Evolutionary conservation across 2,797 vertebrate genomes (phyloP), one percentile per base, ranked within the genome.

Genomic region (Alfaro cultratus): DNA sequence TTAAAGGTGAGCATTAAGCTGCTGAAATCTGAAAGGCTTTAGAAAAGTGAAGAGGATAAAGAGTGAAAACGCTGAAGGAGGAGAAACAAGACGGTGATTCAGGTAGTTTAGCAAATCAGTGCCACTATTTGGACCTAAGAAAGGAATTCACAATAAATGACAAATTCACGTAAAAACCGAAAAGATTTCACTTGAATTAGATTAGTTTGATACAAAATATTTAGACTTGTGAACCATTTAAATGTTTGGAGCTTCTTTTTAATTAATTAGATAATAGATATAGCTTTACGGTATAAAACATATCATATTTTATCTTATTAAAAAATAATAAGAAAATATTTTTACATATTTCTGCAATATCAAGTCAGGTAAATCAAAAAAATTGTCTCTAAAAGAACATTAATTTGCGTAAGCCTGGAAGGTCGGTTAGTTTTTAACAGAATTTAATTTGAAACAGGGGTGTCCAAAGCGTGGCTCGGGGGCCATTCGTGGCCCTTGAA

Each of bases 31-130:
- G 93, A 96, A 95, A 96, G 92, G 95, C 96, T 96, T 93, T 90
- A 92, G 94, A 95, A 95, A 90, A 81, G 87, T 91, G 89, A 96
- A 95, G 97, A 95, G 96, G 96, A 94, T 93, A 92, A 91, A 88
- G 92, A 92, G 78, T 91, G 87, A 94, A 89, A 93, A 71, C 21
- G 76, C 64, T 53, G 4, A 85, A 79, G 82, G 60, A 47, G 46
- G 71, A 76, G 73, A 39, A 84, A 73, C 83, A 70, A 21, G 75
- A 74, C 26, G 76, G 57, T 29, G 77, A 74, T 12, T 34, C 62
- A 15, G 92, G 80, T 68, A 34, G 82, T 62, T 23, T 34, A 51
- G 18, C 34, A 9, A n/a, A 51, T 49, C 45, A 49, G 60, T 16
- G 45, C 15, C 0, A 45, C 9, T 3, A 13, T 70, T 70, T 45